Percentiles rank a stretch among this genome's conserved stretches.
These are phyloP conservation scores for Astropecten irregularis DNA, from an alignment of 53 echinoderm and acorn worm species.

Conservation along the genomic window DNA sequence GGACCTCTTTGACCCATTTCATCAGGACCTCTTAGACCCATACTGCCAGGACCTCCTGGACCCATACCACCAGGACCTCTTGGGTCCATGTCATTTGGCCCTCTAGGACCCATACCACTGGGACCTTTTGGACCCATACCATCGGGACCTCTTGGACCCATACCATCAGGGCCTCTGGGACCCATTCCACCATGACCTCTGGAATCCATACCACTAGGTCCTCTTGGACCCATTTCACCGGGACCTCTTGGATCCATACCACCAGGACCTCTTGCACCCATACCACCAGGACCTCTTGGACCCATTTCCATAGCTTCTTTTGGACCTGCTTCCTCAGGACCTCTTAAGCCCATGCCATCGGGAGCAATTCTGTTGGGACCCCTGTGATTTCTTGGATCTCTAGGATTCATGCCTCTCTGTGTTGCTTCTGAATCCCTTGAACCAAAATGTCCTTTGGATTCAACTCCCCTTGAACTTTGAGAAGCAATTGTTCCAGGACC, in stretches of 20 bases:
- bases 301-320: slow-evolving; percentile 1
- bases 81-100: slow-evolving; percentile 11
- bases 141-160: slow-evolving; percentile 3
- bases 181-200: not conserved
- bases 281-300: slow-evolving; percentile 37
- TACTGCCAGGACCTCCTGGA: slow-evolving; percentile 22
- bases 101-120: slow-evolving; percentile 8
- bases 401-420: slow-evolving; percentile 23
- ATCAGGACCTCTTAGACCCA: slow-evolving; percentile 7
- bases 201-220: not conserved
- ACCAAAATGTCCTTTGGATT: too few relatives aligned
- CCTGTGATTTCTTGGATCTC: slow-evolving; percentile 29
- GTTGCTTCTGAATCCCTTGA: not conserved
- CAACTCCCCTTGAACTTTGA: too few relatives aligned
- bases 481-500: not conserved
- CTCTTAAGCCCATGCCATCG: slow-evolving; percentile 7
- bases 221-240: slow-evolving; percentile 11
- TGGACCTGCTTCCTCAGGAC: slow-evolving; percentile 25
- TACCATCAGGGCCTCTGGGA: slow-evolving; percentile 1
- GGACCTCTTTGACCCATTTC: slow-evolving; percentile 18
- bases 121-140: not conserved
- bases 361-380: slow-evolving; percentile 37
- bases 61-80: slow-evolving; percentile 25
- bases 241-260: slow-evolving; percentile 1
- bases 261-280: slow-evolving; percentile 4